Conservation (phyloP, 2,797 vertebrate genomes). For the Triplophysa bombifrons region DNA sequence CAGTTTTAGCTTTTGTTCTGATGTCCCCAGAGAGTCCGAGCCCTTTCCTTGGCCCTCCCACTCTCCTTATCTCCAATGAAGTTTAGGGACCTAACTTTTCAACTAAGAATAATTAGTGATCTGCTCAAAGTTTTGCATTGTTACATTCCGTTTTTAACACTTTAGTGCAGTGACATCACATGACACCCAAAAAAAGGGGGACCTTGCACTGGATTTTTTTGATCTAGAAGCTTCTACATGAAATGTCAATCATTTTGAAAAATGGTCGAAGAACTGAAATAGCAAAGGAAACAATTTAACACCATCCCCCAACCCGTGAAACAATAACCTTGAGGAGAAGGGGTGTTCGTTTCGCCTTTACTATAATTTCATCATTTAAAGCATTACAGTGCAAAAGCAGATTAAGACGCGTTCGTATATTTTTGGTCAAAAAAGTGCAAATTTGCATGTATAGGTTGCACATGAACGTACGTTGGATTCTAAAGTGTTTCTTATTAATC, state of each 20-base stretch:
- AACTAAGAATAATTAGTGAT: slow-evolving; percentile 71
- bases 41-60: slow-evolving; percentile 74
- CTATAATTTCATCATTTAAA: not conserved
- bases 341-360: not conserved
- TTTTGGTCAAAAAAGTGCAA: not conserved
- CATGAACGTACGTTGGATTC: too few species aligned
- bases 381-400: not conserved
- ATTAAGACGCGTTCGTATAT: too few species aligned
- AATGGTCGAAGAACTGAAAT: not conserved
- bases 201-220: not conserved
- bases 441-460: not conserved
- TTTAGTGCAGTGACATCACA: not conserved
- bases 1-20: slow-evolving; percentile 95
- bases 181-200: not conserved
- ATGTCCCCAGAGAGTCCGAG: slow-evolving; percentile 88
- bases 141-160: slow-evolving; percentile 8
- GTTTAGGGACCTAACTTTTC: slow-evolving; percentile 91
- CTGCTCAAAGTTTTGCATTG: slow-evolving; percentile 50
- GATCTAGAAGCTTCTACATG: not conserved
- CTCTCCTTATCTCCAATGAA: slow-evolving; percentile 92
- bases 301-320: not conserved
- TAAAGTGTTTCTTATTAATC: not conserved
- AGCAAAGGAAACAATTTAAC: not conserved
- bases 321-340: not conserved
- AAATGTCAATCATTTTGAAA: slow-evolving; percentile 2